These are phyloP conservation scores for Chloroceryle amazona DNA, from an alignment of 2,797 vertebrate genomes.

Conservation along the genomic window DNA sequence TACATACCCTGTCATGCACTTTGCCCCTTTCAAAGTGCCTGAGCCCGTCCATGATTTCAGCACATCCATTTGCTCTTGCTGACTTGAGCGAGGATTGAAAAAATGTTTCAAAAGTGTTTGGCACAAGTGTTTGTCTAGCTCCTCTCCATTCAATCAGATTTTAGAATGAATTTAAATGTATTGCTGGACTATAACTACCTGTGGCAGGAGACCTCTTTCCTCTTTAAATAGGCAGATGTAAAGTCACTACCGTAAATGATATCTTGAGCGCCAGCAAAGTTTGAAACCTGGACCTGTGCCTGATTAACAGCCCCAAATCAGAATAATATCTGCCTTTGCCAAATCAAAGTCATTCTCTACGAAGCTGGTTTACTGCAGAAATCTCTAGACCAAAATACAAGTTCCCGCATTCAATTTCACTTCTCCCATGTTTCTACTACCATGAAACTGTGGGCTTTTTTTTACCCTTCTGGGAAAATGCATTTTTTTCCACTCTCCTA, in stretches of 20 bases:
- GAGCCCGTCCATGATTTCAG: background rate
- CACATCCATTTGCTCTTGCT: background rate
- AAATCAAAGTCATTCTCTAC: background rate
- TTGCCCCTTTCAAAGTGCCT: background rate
- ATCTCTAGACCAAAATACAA: background rate
- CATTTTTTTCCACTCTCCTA: slow-evolving; percentile 49
- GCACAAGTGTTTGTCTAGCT: background rate
- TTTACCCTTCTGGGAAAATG: slow-evolving; percentile 42
- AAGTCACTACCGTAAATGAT: background rate
- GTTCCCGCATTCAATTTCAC: slow-evolving; percentile 13
- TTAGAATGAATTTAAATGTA: slow-evolving; percentile 25
- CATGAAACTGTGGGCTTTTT: background rate
- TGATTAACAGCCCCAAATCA: background rate
- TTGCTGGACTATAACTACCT: slow-evolving; percentile 3
- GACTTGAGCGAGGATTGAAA: background rate
- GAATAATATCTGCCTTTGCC: background rate
- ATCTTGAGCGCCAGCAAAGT: background rate
- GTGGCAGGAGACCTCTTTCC: background rate
- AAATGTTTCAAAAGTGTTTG: background rate
- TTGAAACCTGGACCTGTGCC: background rate
- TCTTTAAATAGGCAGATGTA: background rate
- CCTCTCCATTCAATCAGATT: slow-evolving; percentile 28
- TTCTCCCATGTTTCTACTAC: background rate
- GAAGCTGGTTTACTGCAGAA: background rate
- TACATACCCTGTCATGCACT: background rate